phyloP scores from a whole-genome alignment of 2,113 vertebrate genomes.

The Sander lucioperca region DNA sequence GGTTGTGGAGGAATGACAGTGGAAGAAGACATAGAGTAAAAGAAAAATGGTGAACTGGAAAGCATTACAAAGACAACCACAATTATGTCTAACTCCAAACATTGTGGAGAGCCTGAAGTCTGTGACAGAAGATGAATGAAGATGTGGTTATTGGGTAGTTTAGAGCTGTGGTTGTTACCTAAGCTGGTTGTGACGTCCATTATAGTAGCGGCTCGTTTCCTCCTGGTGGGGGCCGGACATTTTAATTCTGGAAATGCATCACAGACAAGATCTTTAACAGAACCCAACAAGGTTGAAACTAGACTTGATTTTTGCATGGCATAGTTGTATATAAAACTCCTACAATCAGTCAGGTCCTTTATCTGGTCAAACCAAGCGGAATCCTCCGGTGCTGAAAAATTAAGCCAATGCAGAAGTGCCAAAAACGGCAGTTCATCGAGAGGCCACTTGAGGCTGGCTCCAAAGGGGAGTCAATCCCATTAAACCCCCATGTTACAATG shows the following conservation, averaged over 20 bases:
- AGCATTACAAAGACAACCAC: not conserved
- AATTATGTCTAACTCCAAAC: not conserved
- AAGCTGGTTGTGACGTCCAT: conserved; percentile 66
- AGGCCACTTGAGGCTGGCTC: too few relatives aligned
- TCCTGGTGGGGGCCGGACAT: conserved; percentile 62
- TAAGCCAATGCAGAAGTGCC: too few relatives aligned
- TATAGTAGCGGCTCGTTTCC: conserved; percentile 61
- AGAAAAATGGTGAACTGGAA: too few relatives aligned
- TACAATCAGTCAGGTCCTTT: not conserved
- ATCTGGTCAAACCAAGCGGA: not conserved
- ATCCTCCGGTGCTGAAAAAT: too few relatives aligned
- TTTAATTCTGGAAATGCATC: conserved; percentile 66
- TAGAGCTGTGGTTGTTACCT: conserved; percentile 46
- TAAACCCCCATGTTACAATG: too few relatives aligned
- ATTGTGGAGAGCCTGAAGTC: not conserved
- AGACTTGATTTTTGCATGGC: not conserved
- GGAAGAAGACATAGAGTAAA: not conserved
- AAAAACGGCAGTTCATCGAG: too few relatives aligned
- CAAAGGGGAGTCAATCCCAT: too few relatives aligned
- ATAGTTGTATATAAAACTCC: not conserved
- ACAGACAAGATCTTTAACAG: not conserved
- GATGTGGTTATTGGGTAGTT: not conserved
- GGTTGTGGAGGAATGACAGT: not conserved
- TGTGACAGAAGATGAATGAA: not conserved
- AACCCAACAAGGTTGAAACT: not conserved